These are phyloP conservation scores for Nothoprocta pentlandii DNA, from an alignment of 2,113 vertebrate species.

Conservation along the genomic window DNA sequence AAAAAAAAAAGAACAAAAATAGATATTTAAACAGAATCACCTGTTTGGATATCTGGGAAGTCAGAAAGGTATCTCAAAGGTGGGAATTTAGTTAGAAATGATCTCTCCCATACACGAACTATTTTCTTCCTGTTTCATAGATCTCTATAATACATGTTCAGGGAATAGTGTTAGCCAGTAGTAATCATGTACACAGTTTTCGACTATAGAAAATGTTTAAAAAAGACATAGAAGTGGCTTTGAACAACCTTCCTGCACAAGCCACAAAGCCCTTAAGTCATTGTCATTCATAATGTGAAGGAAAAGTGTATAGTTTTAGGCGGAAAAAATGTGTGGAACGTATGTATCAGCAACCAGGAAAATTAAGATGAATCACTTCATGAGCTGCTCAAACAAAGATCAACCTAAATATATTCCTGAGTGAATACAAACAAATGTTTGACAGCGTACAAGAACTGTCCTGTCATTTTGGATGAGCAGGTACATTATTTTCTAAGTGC, in stretches of 20 bases:
- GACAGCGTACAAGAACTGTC: neutral
- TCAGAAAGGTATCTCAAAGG: neutral
- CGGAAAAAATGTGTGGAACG: neutral
- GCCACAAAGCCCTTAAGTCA: neutral
- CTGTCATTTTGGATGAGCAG: neutral
- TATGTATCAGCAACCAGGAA: neutral
- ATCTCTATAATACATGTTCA: neutral
- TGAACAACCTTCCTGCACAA: neutral
- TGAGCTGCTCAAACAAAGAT: neutral
- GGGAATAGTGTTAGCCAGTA: neutral
- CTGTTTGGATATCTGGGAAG: neutral
- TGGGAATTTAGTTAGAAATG: neutral
- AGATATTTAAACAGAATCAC: neutral
- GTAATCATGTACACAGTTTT: neutral
- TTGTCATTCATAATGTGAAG: neutral
- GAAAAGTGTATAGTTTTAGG: neutral
- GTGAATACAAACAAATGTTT: slow-evolving; percentile 3
- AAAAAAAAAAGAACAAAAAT: neutral
- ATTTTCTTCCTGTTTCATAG: neutral
- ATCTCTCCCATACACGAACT: neutral
- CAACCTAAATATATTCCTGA: slow-evolving; percentile 24
- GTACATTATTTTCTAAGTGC: neutral
- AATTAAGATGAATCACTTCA: neutral
- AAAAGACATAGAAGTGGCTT: neutral
- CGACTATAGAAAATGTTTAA: neutral